phyloP scores from a whole-genome alignment of 2,888 invertebrate genomes.

The Drosophila recens region DNA sequence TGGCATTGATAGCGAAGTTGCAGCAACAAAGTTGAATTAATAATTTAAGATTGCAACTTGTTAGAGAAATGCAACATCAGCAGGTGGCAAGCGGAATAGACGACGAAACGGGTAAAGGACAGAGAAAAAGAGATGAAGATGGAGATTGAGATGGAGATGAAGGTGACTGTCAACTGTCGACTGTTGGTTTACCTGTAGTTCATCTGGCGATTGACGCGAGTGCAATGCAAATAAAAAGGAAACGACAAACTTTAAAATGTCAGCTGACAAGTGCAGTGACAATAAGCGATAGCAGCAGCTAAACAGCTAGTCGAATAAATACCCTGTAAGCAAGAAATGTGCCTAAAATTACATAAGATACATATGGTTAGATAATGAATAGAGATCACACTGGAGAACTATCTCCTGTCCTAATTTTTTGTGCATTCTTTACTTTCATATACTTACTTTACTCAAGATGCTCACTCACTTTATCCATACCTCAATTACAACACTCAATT shows the following conservation, averaged over 20 bases:
- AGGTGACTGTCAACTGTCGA: constrained; percentile 13
- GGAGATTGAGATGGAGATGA: not conserved
- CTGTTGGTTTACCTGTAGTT: constrained; percentile 24
- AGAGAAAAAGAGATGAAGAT: not conserved
- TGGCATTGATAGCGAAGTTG: constrained; percentile 44
- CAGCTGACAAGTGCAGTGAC: constrained; percentile 37
- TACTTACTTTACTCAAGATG: not conserved
- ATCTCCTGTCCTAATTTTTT: too few relatives aligned
- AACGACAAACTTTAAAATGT: constrained; percentile 32
- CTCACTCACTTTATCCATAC: not conserved
- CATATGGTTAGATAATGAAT: too few relatives aligned
- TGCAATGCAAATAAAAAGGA: constrained; percentile 29
- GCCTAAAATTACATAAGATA: too few relatives aligned
- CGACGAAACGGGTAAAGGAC: not conserved
- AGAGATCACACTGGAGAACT: too few relatives aligned
- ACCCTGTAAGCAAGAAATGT: constrained; percentile 2
- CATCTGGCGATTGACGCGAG: constrained; percentile 27
- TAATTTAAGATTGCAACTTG: constrained; percentile 36
- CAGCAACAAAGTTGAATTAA: constrained; percentile 40
- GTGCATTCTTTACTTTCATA: too few relatives aligned
- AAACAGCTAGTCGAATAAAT: not conserved
- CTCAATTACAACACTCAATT: not conserved
- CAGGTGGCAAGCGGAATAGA: constrained; percentile 10
- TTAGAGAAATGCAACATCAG: constrained; percentile 11
- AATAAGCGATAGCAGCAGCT: not conserved